Evolutionary conservation across 37 sponge, comb jelly and placozoan species (phyloP), one percentile per base, ranked within the genome.

Genomic region (Aplysina aerophoba): DNA sequence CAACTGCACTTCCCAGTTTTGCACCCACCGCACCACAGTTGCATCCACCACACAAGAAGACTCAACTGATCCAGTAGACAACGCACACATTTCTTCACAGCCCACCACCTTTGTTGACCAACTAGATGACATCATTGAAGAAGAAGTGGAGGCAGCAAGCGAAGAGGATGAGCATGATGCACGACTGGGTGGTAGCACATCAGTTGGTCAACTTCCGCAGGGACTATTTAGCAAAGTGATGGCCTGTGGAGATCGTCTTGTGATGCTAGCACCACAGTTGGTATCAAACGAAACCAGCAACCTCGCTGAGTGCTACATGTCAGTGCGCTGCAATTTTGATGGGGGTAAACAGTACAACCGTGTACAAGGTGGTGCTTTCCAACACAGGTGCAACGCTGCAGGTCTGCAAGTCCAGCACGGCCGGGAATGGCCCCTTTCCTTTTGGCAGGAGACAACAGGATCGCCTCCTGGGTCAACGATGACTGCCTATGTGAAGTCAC

Each of bases 241-340:
- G 21, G 59, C 75, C 1, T 38, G 38, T 53, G 59, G 85, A 22
- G 73, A 85, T 72, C 58, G 75, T 20, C 28, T 85, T n/a, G 85
- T 85, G 22, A 54, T 33, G 1, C 55, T 72, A 24, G 74, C 85
- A 22, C 3, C 25, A 40, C 85, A 73, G 31, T 61, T 85, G 28
- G 55, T 85, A 56, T n/a, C 64, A 20, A 85, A 85, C 35, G 31
- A 72, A 41, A 85, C 74, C 58, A 85, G 74, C 58, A 85, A 85
- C 58, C 36, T 71, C 0, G 74, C 85, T 33, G 85, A 85, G 61
- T 57, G 74, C 4, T 85, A 71, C 75, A 85, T 85, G 85, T 12
- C 24, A 27, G n/a, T 85, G 59, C 55, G 75, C 64, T 31, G 57
- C 24, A 37, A 68, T 20, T 71, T 56, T 4, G 85, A 85, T 85